Conservation (phyloP, 1,140 invertebrate species). For the Drosophila subobscura region DNA sequence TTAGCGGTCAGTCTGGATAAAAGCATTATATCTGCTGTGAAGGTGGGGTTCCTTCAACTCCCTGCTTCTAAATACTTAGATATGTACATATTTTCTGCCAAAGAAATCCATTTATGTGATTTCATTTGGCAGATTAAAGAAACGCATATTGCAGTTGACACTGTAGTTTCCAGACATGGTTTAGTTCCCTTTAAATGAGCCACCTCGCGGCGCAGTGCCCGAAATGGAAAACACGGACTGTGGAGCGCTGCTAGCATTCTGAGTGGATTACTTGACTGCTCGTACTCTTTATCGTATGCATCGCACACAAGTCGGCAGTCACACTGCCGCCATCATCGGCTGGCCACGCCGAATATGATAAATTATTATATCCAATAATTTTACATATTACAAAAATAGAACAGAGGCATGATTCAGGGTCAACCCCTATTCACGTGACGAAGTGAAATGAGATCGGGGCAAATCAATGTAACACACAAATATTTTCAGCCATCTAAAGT, state of each 20-base stretch:
- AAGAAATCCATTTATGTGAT: slow-evolving; percentile 29
- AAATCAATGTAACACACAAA: slow-evolving; percentile 10
- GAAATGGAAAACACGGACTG: background rate
- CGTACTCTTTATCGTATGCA: background rate
- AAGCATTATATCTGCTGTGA: background rate
- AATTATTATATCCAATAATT: slow-evolving; percentile 40
- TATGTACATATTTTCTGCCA: too few relatives aligned
- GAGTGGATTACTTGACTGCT: slow-evolving; percentile 42
- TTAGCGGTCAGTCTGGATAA: slow-evolving; percentile 5
- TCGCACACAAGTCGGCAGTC: too few relatives aligned
- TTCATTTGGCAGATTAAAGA: slow-evolving; percentile 55
- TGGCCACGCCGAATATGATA: slow-evolving; percentile 13
- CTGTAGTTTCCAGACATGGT: slow-evolving; percentile 40
- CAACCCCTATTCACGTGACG: slow-evolving; percentile 29
- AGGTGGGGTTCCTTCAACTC: too few relatives aligned
- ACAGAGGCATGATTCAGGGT: slow-evolving; percentile 34
- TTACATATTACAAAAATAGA: slow-evolving; percentile 49
- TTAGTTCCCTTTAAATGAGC: slow-evolving; percentile 44
- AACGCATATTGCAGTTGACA: slow-evolving; percentile 44
- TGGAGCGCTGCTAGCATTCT: slow-evolving; percentile 10
- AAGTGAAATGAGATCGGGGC: background rate
- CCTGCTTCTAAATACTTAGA: too few relatives aligned
- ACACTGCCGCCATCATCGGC: slow-evolving; percentile 2
- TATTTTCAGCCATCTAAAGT: slow-evolving; percentile 10
- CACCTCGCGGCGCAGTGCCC: slow-evolving; percentile 15